Conservation (phyloP, 2,888 invertebrate genomes). For the Xanthia togata region DNA sequence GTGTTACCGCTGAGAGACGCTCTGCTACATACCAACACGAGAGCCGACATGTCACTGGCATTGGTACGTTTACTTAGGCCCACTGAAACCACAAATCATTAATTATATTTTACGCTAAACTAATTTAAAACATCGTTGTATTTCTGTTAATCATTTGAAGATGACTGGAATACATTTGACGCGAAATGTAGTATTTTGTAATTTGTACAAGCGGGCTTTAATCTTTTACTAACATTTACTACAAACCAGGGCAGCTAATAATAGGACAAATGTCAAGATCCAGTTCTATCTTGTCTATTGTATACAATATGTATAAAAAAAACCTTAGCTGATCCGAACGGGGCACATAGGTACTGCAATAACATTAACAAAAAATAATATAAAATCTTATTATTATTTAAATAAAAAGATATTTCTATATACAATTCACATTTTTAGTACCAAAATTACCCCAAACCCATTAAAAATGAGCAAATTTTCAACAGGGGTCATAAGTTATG, state of each 20-base stretch:
- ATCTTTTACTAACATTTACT: neutral
- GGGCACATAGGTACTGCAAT: no score
- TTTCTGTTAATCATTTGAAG: neutral
- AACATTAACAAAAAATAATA: no score
- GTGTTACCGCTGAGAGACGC: conserved; percentile 77
- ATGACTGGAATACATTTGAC: neutral
- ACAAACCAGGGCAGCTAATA: neutral
- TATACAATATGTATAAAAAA: no score
- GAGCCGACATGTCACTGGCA: conserved; percentile 79
- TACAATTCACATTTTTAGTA: no score
- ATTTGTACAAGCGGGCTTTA: neutral
- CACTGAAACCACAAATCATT: neutral
- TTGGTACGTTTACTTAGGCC: conserved; percentile 68
- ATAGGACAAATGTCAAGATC: neutral
- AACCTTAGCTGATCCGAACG: no score
- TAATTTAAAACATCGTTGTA: neutral
- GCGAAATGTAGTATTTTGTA: neutral
- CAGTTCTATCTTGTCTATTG: neutral
- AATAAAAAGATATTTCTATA: no score
- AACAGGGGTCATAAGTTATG: no score
- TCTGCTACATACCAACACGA: conserved; percentile 74
- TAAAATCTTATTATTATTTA: no score
- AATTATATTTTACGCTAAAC: neutral
- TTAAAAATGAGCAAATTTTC: no score
- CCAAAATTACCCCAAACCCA: no score